phyloP scores from a whole-genome alignment of 2,888 invertebrate genomes.

The Clitarchus hookeri region DNA sequence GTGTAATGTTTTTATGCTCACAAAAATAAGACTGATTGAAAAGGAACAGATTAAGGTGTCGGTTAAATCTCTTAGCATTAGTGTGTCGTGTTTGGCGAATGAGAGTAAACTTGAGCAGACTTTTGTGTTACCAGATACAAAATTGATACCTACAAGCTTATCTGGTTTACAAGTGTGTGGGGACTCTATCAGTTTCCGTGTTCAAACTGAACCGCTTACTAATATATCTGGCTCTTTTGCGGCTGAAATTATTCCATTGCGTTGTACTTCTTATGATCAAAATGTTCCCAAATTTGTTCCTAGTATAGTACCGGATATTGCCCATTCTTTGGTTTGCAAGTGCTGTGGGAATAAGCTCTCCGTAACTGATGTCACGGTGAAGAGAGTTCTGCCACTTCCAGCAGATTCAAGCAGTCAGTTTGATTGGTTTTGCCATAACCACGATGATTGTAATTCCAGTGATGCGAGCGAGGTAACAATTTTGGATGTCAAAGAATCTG shows the following conservation, averaged over 20 bases:
- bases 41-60: slow-evolving; percentile 49
- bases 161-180: slow-evolving; percentile 49
- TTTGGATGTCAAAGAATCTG: slow-evolving; percentile 53
- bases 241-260: slow-evolving; percentile 44
- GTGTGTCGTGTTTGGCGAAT: slow-evolving; percentile 21
- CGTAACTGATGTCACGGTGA: slow-evolving; percentile 55
- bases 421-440: slow-evolving; percentile 70
- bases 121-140: slow-evolving; percentile 45
- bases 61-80: slow-evolving; percentile 34
- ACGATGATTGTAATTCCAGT: slow-evolving; percentile 49
- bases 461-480: slow-evolving; percentile 35
- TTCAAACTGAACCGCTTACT: slow-evolving; percentile 55
- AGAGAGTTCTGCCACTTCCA: slow-evolving; percentile 65
- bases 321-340: slow-evolving; percentile 48
- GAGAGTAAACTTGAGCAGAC: slow-evolving; percentile 23
- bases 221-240: slow-evolving; percentile 50
- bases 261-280: slow-evolving; percentile 2
- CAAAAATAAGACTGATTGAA: slow-evolving; percentile 56
- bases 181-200: slow-evolving; percentile 52
- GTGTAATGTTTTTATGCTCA: slow-evolving; percentile 64
- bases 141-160: slow-evolving; percentile 49
- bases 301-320: slow-evolving; percentile 36
- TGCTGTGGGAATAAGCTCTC: slow-evolving; percentile 52
- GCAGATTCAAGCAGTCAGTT: slow-evolving; percentile 63
- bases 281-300: slow-evolving; percentile 28